Evolutionary conservation across 2,888 invertebrate genomes (phyloP).

Genomic region (Nymphalis c-album): DNA sequence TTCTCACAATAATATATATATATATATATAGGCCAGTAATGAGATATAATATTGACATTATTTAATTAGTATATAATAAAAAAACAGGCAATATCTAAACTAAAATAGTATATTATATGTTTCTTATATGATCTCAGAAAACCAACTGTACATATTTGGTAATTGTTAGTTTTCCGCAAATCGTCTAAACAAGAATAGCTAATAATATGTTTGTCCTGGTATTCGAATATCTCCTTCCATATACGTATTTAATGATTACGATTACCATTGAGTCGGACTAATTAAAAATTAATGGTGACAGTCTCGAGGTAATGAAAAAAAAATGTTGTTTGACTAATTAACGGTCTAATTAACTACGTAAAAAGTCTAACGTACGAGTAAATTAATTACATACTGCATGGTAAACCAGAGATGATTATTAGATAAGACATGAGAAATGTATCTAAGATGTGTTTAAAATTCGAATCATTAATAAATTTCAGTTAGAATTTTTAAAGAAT

Average conservation of each 20-base stretch:
- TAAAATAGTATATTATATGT: too few relatives aligned
- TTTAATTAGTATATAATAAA: too few relatives aligned
- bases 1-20: too few relatives aligned
- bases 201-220: slow-evolving; percentile 8
- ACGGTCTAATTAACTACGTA: slow-evolving; percentile 4
- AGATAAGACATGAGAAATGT: background rate
- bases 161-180: slow-evolving; percentile 19
- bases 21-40: too few relatives aligned
- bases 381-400: slow-evolving; percentile 5
- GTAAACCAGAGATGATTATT: background rate
- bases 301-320: slow-evolving; percentile 1
- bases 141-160: background rate
- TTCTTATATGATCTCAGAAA: background rate
- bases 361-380: slow-evolving; percentile 4
- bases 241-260: slow-evolving; percentile 2
- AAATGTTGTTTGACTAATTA: slow-evolving; percentile 3
- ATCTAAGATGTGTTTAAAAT: background rate
- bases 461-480: too few relatives aligned
- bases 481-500: too few relatives aligned
- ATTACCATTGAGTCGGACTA: background rate
- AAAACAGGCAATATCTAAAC: too few relatives aligned
- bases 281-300: slow-evolving; percentile 8
- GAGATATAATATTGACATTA: too few relatives aligned
- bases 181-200: slow-evolving; percentile 16
- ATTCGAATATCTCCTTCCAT: background rate